These are phyloP conservation scores for Diadumene lineata DNA, from an alignment of 92 coral and sea anemone species.

Conservation along the genomic window DNA sequence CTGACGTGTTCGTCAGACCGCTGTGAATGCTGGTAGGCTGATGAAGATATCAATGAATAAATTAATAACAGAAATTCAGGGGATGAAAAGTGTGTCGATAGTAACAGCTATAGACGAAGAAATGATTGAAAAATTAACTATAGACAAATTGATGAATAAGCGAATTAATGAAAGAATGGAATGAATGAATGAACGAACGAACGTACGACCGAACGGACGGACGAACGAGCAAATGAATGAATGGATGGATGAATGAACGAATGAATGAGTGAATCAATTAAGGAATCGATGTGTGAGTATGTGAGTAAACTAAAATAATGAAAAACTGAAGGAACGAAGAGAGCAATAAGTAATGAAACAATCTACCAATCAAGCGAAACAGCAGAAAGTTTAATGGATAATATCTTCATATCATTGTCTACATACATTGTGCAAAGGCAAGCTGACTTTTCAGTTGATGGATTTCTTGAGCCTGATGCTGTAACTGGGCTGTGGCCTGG, in stretches of 20 bases:
- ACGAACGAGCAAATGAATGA: neutral
- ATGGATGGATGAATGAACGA: neutral
- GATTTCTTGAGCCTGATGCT: conserved; percentile 85
- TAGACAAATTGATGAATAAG: too few species aligned
- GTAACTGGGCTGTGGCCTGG: conserved; percentile 80
- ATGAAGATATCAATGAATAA: neutral
- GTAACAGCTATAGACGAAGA: neutral
- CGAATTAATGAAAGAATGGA: neutral
- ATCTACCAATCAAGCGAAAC: too few species aligned
- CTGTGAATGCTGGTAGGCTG: conserved; percentile 20
- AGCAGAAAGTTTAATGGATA: too few species aligned
- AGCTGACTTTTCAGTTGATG: conserved; percentile 79
- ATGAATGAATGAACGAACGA: neutral
- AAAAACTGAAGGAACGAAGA: too few species aligned
- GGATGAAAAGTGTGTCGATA: too few species aligned
- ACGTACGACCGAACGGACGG: neutral
- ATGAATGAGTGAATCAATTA: neutral
- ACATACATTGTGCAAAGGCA: conserved; percentile 69
- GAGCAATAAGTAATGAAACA: too few species aligned
- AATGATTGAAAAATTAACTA: neutral
- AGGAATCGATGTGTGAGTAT: neutral
- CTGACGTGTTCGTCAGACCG: conserved; percentile 35
- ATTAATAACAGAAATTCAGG: neutral
- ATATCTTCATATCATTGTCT: neutral
- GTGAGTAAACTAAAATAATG: neutral